Evolutionary conservation across 2,797 vertebrate genomes (phyloP).

Genomic region (Limosa lapponica): DNA sequence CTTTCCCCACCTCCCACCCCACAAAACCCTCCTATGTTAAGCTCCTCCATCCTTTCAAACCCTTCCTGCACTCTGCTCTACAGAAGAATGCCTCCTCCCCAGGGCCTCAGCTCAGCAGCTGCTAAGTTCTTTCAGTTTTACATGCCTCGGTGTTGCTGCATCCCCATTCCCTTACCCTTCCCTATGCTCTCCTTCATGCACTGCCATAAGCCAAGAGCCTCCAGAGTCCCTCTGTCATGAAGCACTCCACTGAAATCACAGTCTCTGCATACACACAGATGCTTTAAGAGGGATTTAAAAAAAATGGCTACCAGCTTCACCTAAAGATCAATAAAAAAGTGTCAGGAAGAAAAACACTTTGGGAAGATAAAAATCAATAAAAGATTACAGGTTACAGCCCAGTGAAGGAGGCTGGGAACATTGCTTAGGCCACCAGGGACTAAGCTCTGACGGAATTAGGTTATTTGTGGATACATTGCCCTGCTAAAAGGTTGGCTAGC

Average conservation of each 20-base stretch:
- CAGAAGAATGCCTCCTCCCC: neutral
- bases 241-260: neutral
- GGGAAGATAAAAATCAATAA: neutral
- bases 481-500: neutral
- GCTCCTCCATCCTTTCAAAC: neutral
- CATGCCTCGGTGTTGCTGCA: neutral
- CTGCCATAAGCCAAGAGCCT: neutral
- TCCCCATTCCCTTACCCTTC: neutral
- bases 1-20: accelerated
- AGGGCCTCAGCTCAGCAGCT: neutral
- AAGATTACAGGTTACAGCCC: neutral
- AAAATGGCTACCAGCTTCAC: neutral
- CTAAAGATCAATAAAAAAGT: neutral
- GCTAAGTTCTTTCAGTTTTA: neutral
- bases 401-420: neutral
- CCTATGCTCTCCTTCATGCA: neutral
- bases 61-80: neutral
- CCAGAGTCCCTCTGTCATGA: neutral
- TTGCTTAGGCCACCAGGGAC: neutral
- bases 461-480: neutral
- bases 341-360: neutral
- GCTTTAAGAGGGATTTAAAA: neutral
- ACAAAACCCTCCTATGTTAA: neutral
- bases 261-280: neutral
- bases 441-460: neutral